These are phyloP conservation scores for Phaonia tiefii DNA, from an alignment of 2,888 invertebrate species.

Conservation along the genomic window DNA sequence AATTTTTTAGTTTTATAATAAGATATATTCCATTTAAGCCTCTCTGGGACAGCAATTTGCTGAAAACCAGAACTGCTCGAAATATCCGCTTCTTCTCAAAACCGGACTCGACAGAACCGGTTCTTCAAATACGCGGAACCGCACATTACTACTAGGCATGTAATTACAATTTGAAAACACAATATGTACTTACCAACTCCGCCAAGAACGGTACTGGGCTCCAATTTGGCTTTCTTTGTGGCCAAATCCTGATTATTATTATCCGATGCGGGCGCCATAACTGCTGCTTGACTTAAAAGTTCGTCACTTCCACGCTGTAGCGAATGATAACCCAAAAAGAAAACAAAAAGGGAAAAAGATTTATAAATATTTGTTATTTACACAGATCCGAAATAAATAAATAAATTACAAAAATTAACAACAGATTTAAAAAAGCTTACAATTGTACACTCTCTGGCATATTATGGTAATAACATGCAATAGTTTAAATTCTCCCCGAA, in stretches of 20 bases:
- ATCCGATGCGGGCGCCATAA: slow-evolving; percentile 96
- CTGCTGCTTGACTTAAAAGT: slow-evolving; percentile 96
- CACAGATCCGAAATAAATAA: slow-evolving; percentile 69
- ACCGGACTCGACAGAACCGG: no score
- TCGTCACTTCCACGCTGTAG: slow-evolving; percentile 99
- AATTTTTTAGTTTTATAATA: no score
- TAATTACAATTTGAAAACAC: slow-evolving; percentile 9
- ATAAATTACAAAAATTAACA: slow-evolving; percentile 66
- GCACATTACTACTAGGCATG: no score
- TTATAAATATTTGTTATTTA: slow-evolving; percentile 55
- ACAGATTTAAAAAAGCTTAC: slow-evolving; percentile 62
- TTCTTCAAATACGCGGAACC: no score
- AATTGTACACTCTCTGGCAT: no score
- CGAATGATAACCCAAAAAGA: slow-evolving; percentile 75
- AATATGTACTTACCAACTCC: slow-evolving; percentile 81
- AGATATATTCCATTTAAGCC: no score
- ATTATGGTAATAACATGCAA: no score
- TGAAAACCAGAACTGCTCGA: no score
- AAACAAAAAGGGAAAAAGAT: slow-evolving; percentile 47
- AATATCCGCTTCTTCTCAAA: no score
- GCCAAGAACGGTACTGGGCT: slow-evolving; percentile 80
- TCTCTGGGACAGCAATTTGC: no score
- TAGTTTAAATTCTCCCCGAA: no score
- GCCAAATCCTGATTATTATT: slow-evolving; percentile 96
- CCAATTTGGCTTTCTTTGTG: slow-evolving; percentile 93